Evolutionary conservation across 2,888 invertebrate genomes (phyloP), one percentile per base, ranked within the genome.

Genomic region (Agapostemon virescens): DNA sequence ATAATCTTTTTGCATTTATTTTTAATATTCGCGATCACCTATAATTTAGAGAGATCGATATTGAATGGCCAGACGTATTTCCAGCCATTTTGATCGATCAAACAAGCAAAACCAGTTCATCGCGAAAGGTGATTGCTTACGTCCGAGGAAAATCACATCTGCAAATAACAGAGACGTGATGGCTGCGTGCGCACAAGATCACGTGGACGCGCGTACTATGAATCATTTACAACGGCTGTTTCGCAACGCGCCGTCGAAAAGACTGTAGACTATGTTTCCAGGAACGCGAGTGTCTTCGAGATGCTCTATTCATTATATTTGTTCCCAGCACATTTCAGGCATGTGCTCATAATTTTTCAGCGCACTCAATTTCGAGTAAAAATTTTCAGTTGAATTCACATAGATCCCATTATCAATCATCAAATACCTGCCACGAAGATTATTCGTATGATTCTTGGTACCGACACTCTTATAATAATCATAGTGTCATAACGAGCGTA

Each of bases 181-280:
- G 73, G 68, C 63, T 69, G 79, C 82, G 77, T 79, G 74, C 81
- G 81, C 78, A 74, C 69, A 69, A 80, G 74, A 77, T 86, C 83
- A 83, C 85, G 74, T 77, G 69, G 67, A 84, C 82, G 79, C 78
- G 77, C 79, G 79, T n/a, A 73, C 74, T 79, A 83, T 87, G 89
- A 88, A 86, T 88, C 87, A 88, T 77, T 80, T 77, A 71, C 78
- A 74, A 77, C 73, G 75, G 79, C 55, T 67, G 76, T 86, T 88
- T 85, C 86, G 82, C 85, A 87, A 85, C 64, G 55, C 61, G 67
- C 30, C 74, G 67, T 80, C 69, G 80, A 74, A 79, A 79, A 74
- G 82, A 71, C 71, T 61, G 71, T 69, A 79, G 76, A 76, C 71
- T 75, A 40, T 38, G 61, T 74, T 85, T 85, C 85, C 68, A 80